Base-by-base conservation (phyloP, 1,140 invertebrate species). In the Drosophila tsacasi region DNA sequence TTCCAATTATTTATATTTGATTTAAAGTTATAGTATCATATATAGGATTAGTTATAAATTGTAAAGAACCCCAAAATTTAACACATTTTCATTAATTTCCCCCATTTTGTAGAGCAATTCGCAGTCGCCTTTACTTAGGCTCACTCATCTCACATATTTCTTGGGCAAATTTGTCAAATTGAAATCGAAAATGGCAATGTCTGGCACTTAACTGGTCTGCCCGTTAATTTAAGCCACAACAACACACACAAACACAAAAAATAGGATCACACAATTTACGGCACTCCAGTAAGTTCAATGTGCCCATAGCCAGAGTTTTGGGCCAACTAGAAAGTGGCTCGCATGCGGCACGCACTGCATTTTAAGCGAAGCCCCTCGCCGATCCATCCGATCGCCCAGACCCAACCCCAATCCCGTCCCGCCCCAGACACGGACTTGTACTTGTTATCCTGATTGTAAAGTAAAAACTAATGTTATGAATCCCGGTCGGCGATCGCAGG, bases 381-480 rank as follows among this genome's bases (percentile, higher is more conserved):
- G 30, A 25, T 47, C 40, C 40, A 17, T 37, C 17, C 19, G 44
- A 63, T 65, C 39, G 27, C 66, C 66, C 40, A 39, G 52, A 42
- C 19, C 37, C 25, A 39, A 52, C 49, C 60, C 32, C 35, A 50
- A 35, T 7, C 35, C 62, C 57, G 74, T 77, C 50, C 65, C 57
- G 44, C 54, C 54, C 69, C 68, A 73, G 54, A 73, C 65, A 57
- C 65, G 59, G 66, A 79, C 79, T 72, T 63, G 69, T 79, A 83
- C 80, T 83, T 83, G 81, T 79, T 84, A 84, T 85, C 82, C 82
- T 85, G 82, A 84, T 84, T 80, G 81, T 55, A 81, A 80, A 79
- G 66, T 64, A 79, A 74, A 79, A 79, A 58, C 50, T 74, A 79
- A 74, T 79, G 67, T 73, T 79, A 73, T 66, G 76, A 67, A 52